Evolutionary conservation across 2,888 invertebrate genomes (phyloP).

Genomic region (Drosophila bunnanda): DNA sequence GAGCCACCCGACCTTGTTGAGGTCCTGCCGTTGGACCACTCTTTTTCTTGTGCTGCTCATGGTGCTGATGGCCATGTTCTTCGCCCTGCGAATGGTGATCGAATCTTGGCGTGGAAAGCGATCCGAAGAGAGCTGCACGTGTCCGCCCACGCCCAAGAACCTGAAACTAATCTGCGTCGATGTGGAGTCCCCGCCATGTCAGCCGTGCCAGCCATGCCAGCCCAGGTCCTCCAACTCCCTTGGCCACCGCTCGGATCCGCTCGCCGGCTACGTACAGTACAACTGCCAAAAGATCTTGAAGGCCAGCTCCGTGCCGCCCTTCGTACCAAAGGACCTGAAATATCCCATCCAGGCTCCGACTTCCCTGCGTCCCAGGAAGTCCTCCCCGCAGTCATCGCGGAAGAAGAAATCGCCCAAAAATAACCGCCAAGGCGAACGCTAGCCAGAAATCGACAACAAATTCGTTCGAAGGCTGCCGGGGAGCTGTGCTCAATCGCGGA

Average conservation of each 20-base stretch:
- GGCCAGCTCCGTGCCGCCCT: neutral
- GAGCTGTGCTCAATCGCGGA: slow-evolving; percentile 69
- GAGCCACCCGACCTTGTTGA: neutral
- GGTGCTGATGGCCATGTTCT: neutral
- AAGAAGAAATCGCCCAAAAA: slow-evolving; percentile 32
- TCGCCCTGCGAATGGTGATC: slow-evolving; percentile 8
- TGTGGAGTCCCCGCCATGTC: slow-evolving; percentile 9
- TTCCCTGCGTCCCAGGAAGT: neutral
- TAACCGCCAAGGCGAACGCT: slow-evolving; percentile 14
- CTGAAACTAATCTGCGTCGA: neutral
- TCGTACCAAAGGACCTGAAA: neutral
- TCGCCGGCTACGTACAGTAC: slow-evolving; percentile 35
- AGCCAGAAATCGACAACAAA: slow-evolving; percentile 62
- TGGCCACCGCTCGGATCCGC: slow-evolving; percentile 21
- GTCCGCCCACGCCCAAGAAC: neutral
- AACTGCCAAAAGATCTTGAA: slow-evolving; percentile 17
- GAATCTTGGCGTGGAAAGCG: no score
- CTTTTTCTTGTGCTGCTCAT: neutral
- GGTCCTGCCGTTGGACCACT: neutral
- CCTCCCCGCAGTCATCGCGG: neutral
- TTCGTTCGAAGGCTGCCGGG: slow-evolving; percentile 39
- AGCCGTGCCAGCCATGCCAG: neutral
- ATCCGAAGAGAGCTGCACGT: neutral
- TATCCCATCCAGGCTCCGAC: no score
- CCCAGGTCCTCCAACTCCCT: slow-evolving; percentile 49